Base-by-base conservation (phyloP, 1,140 invertebrate genomes). In the Dolichoris vasculosae region DNA sequence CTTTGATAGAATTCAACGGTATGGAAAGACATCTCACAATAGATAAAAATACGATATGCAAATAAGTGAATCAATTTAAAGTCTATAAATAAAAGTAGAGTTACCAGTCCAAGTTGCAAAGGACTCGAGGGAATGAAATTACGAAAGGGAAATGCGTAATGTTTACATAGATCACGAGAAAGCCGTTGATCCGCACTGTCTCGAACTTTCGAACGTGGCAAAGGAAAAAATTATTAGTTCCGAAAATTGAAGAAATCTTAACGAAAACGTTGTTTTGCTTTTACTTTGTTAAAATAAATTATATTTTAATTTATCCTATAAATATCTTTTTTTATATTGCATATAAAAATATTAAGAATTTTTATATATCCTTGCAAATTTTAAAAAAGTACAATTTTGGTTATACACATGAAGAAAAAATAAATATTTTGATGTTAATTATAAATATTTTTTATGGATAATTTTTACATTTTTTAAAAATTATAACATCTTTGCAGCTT, bases 1-100 rank as follows among this genome's bases (percentile, higher is more conserved):
- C 63, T n/a, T 35, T 26, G 26, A 26, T 26, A 69, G 7, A 69
- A 69, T 1, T 30, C 11, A n/a, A 73, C 2, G n/a, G 26, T 38
- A 43, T 35, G 20, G 55, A 35, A 1, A 23, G 26, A 77, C 46
- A 11, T 32, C 9, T 63, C 4, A 40, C 23, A 55, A 48, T 40
- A 43, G 32, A 48, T 71, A 43, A 76, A 83, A 76, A 76, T 26
- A 43, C 26, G 55, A 75, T 30, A 83, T 76, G 40, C 48, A 76
- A 83, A 83, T 64, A 77, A 83, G 15, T 63, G 6, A 59, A 63
- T 83, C 55, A n/a, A 51, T 59, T n/a, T 26, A 46, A 63, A 15
- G 20, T 83, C 82, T 83, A 83, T 77, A 83, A 83, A 83, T 83
- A 77, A 77, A 55, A 30, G 38, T 11, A 67, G 82, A 64, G 78